Evolutionary conservation across 2,113 vertebrate genomes (phyloP).

Genomic region (Cervus canadensis): DNA sequence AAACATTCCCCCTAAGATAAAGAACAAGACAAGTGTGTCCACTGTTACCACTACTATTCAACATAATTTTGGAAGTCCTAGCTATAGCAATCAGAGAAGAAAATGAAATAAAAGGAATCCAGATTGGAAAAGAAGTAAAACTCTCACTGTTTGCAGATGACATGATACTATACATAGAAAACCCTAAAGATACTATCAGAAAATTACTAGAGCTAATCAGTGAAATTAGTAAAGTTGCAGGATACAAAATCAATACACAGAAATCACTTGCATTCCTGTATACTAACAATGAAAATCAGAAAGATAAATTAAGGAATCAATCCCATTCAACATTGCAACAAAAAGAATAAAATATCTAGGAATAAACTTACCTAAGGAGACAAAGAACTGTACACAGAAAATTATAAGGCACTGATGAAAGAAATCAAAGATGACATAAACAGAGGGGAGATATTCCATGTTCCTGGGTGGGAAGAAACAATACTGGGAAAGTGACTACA

Average conservation of each 20-base stretch:
- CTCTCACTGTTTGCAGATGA: neutral
- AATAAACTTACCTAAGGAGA: neutral
- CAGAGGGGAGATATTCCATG: neutral
- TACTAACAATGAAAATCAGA: too few relatives aligned
- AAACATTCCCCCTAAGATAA: neutral
- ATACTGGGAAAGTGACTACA: neutral
- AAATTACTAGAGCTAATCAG: neutral
- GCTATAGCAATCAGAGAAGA: neutral
- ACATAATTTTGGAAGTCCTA: neutral
- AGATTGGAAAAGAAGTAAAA: neutral
- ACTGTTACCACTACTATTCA: neutral
- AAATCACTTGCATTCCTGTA: too few relatives aligned
- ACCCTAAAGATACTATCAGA: neutral
- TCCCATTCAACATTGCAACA: too few relatives aligned
- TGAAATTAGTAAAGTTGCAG: too few relatives aligned
- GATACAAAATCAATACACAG: too few relatives aligned
- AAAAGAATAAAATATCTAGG: too few relatives aligned
- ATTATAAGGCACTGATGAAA: neutral
- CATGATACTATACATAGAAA: neutral
- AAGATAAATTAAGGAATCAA: too few relatives aligned
- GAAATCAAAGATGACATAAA: neutral
- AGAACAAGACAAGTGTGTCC: neutral
- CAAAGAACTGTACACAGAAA: neutral
- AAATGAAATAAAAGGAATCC: neutral
- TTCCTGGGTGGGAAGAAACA: neutral